phyloP scores from a whole-genome alignment of 2,797 vertebrate genomes.

The Gobionotothen gibberifrons region DNA sequence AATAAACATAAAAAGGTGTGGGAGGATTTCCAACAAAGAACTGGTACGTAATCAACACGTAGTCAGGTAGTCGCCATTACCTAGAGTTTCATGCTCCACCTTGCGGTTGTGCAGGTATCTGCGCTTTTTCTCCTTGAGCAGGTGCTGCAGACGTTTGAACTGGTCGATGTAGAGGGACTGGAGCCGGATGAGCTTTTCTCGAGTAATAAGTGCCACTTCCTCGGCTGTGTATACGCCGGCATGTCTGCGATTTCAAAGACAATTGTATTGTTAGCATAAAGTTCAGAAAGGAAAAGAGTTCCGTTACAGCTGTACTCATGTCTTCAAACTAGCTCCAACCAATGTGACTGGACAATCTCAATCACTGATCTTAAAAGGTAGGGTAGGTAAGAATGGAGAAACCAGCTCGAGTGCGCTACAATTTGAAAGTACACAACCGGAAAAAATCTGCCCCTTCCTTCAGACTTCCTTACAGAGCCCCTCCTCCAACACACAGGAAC shows the following conservation, averaged over 20 bases:
- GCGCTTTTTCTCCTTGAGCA: slow-evolving; percentile 96
- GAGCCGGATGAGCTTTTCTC: slow-evolving; percentile 96
- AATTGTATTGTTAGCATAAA: too few relatives aligned
- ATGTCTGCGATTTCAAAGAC: slow-evolving; percentile 85
- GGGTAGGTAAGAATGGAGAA: too few relatives aligned
- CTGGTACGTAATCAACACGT: neutral
- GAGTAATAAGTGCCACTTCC: slow-evolving; percentile 95
- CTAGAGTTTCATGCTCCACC: slow-evolving; percentile 91
- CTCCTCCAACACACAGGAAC: too few relatives aligned
- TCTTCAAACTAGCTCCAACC: neutral
- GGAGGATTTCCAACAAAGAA: neutral
- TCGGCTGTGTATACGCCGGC: slow-evolving; percentile 97
- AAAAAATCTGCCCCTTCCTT: too few relatives aligned
- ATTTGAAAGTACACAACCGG: too few relatives aligned
- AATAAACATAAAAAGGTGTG: neutral
- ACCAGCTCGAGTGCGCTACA: too few relatives aligned
- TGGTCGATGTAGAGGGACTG: slow-evolving; percentile 99
- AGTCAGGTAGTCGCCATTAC: slow-evolving; percentile 60
- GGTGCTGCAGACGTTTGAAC: slow-evolving; percentile 96
- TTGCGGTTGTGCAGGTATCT: slow-evolving; percentile 93
- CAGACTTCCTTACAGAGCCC: too few relatives aligned
- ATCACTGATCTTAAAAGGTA: too few relatives aligned
- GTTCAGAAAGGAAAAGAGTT: too few relatives aligned
- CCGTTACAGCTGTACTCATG: neutral
- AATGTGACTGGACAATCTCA: neutral